phyloP scores from a whole-genome alignment of 2,797 vertebrate species.

The Anisognathus igniventris region DNA sequence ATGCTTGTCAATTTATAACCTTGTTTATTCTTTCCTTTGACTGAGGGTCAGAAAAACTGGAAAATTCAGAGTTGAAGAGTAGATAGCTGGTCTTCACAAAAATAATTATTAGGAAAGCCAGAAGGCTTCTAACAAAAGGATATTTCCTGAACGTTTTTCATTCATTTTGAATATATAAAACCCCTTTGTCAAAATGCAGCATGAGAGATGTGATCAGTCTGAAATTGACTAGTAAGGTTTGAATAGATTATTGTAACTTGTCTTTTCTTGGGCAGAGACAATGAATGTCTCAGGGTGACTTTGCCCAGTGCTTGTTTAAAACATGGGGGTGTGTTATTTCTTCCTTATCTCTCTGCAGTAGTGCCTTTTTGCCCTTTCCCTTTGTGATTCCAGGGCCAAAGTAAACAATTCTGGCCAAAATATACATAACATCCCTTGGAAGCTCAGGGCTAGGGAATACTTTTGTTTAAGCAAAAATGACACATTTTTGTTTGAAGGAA shows the following conservation, averaged over 20 bases:
- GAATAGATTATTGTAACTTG: background rate
- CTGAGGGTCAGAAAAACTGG: background rate
- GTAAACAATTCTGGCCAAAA: background rate
- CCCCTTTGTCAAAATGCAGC: background rate
- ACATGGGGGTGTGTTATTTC: background rate
- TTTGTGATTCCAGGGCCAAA: background rate
- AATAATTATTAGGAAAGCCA: background rate
- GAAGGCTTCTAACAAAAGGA: background rate
- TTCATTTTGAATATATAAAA: background rate
- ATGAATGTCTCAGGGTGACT: background rate
- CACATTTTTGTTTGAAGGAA: background rate
- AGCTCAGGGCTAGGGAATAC: background rate
- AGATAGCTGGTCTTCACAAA: background rate
- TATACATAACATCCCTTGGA: background rate
- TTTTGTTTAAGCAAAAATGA: background rate
- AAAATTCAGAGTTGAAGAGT: background rate
- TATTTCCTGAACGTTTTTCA: background rate
- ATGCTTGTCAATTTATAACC: background rate
- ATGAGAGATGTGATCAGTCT: background rate
- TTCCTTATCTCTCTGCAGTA: background rate
- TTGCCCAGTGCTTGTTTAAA: background rate
- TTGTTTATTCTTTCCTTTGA: background rate
- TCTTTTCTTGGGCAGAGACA: background rate
- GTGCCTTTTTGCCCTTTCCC: background rate
- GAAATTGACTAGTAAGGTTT: background rate